These are phyloP conservation scores for Platygyra sinensis DNA, from an alignment of 64 coral and sea anemone species.

Conservation along the genomic window DNA sequence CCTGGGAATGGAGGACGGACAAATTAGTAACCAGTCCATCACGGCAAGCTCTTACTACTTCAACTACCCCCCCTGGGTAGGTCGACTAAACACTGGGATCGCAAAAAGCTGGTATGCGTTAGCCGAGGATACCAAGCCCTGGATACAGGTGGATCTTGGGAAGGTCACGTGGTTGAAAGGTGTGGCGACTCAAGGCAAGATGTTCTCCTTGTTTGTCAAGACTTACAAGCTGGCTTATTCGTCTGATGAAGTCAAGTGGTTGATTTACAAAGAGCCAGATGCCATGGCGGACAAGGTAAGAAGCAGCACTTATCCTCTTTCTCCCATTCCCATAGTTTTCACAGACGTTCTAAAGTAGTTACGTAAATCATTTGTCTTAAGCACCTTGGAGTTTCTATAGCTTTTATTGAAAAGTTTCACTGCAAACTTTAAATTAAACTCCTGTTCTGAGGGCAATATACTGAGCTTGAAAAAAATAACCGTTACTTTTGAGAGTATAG, in stretches of 20 bases:
- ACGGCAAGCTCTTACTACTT: background rate
- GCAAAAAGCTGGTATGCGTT: background rate
- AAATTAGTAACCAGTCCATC: background rate
- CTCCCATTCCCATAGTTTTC: too few species aligned
- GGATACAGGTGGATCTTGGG: slow-evolving; percentile 8
- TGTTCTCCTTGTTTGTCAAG: background rate
- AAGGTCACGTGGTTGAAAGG: background rate
- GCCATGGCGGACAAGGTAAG: background rate
- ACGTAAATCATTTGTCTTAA: too few species aligned
- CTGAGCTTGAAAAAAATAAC: too few species aligned
- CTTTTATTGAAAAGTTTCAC: too few species aligned
- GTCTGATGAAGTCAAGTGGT: background rate
- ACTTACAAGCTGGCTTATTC: slow-evolving; percentile 12
- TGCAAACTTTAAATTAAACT: too few species aligned
- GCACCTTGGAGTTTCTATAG: too few species aligned
- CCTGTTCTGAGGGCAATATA: too few species aligned
- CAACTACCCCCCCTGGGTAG: background rate
- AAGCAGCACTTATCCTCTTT: too few species aligned
- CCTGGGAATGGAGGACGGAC: slow-evolving; percentile 4
- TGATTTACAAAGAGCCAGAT: background rate
- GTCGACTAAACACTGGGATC: background rate
- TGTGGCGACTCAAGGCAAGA: slow-evolving; percentile 8
- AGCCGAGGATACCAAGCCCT: background rate
- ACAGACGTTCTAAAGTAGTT: too few species aligned
- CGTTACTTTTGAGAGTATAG: too few species aligned